Evolutionary conservation across 1,140 invertebrate species (phyloP).

Genomic region (Trialeurodes vaporariorum): DNA sequence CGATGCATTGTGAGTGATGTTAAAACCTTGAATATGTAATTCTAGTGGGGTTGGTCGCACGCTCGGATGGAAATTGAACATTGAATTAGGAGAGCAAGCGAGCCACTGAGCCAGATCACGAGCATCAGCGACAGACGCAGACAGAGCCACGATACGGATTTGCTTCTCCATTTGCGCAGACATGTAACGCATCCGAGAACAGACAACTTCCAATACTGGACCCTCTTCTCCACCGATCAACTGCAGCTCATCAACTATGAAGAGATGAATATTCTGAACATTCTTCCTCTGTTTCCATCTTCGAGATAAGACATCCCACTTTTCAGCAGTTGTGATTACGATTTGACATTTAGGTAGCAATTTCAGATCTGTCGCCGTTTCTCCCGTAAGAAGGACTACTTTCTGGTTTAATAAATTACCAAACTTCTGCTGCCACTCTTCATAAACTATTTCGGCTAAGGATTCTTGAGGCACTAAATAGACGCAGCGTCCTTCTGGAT

Average conservation of each 20-base stretch:
- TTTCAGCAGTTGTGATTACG: slow-evolving; percentile 92
- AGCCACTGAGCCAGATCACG: slow-evolving; percentile 95
- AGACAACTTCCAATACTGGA: slow-evolving; percentile 92
- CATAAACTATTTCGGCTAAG: slow-evolving; percentile 80
- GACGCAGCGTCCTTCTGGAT: slow-evolving; percentile 65
- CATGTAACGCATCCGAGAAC: slow-evolving; percentile 95
- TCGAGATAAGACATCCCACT: slow-evolving; percentile 96
- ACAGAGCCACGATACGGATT: slow-evolving; percentile 91
- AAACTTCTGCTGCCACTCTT: slow-evolving; percentile 87
- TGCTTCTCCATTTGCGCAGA: slow-evolving; percentile 88
- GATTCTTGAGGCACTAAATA: slow-evolving; percentile 89
- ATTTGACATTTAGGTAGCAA: slow-evolving; percentile 78
- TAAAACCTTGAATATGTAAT: slow-evolving; percentile 92
- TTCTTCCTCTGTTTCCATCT: slow-evolving; percentile 98
- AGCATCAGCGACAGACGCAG: slow-evolving; percentile 87
- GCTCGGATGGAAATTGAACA: slow-evolving; percentile 98
- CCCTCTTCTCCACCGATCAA: slow-evolving; percentile 77
- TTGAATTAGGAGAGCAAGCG: slow-evolving; percentile 79
- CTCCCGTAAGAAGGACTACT: slow-evolving; percentile 90
- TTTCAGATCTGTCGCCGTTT: slow-evolving; percentile 95
- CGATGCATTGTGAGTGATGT: slow-evolving; percentile 93
- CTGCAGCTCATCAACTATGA: slow-evolving; percentile 95
- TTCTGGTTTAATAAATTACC: slow-evolving; percentile 65
- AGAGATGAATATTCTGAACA: slow-evolving; percentile 92
- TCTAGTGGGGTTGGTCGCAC: slow-evolving; percentile 90